Base-by-base conservation (phyloP, 2,113 vertebrate species). In the Condylura cristata region DNA sequence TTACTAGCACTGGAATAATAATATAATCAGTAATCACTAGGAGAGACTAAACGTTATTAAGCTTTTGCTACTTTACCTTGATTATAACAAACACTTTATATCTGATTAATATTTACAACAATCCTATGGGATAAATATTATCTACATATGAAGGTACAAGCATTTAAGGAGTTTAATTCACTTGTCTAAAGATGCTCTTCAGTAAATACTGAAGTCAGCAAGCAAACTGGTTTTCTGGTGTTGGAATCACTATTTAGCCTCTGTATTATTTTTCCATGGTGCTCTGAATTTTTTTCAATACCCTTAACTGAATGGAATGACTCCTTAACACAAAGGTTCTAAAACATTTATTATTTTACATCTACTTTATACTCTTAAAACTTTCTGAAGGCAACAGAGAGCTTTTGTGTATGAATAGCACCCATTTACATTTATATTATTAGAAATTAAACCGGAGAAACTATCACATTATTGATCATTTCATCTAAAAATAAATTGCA, bases 401-500 rank as follows among this genome's bases (percentile, higher is more conserved):
- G 11, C 53, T 84, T 81, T 86, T 79, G 39, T 80, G 34, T 32
- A n/a, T 66, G 32, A 8, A 1, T 5, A 75, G 46, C 76, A 68
- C 74, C 32, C 61, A 75, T 60, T 92, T 84, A 84, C 0, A 76
- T 32, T 75, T 90, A 58, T 41, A 16, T 16, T 17, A 51, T 51
- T 51, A 51, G 48, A 51, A 51, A 17, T 51, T 60, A 60, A 91
- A 87, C 70, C 17, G 24, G 48, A 92, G 20, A 75, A 68, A 79
- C 28, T 92, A 93, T 90, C 28, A 94, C 85, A 95, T 78, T 72
- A 71, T 60, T 65, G 71, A 70, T 71, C 46, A 80, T 46, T 41
- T 84, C 86, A 87, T 76, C 95, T 53, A 13, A 60, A 51, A 94
- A 84, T 48, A 66, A 14, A 89, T 22, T 34, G 11, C 56, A 30